These are phyloP conservation scores for Microchirus variegatus DNA, from an alignment of 2,797 vertebrate genomes.

Conservation along the genomic window DNA sequence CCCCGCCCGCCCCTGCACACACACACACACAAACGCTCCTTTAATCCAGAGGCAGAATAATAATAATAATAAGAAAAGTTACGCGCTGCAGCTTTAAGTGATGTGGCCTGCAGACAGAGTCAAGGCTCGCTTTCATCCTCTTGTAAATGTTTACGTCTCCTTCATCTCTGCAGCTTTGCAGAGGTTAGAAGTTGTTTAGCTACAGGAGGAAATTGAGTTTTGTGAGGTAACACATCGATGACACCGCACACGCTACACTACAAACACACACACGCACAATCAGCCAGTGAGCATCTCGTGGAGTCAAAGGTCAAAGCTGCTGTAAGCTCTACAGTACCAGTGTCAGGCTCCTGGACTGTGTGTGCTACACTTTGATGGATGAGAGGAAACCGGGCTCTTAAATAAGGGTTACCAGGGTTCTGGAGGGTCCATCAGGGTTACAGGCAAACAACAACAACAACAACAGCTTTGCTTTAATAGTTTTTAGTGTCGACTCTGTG, in stretches of 20 bases:
- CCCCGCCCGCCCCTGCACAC: too few relatives aligned
- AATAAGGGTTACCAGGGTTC: slow-evolving; percentile 76
- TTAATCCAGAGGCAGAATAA: background rate
- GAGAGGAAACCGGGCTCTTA: slow-evolving; percentile 68
- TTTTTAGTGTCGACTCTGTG: slow-evolving; percentile 56
- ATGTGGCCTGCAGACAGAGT: slow-evolving; percentile 26
- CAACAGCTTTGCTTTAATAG: slow-evolving; percentile 64
- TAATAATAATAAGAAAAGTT: background rate
- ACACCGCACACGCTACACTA: slow-evolving; percentile 20
- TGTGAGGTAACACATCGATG: slow-evolving; percentile 50
- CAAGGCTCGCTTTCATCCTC: slow-evolving; percentile 32
- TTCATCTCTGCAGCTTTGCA: slow-evolving; percentile 44
- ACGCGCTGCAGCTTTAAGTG: background rate
- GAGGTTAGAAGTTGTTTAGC: slow-evolving; percentile 66
- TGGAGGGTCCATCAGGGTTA: slow-evolving; percentile 48
- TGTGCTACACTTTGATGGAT: slow-evolving; percentile 71
- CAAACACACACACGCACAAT: slow-evolving; percentile 31
- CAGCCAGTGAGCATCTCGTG: slow-evolving; percentile 55
- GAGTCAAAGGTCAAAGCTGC: slow-evolving; percentile 66
- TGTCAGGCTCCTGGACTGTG: slow-evolving; percentile 54
- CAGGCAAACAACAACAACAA: slow-evolving; percentile 68
- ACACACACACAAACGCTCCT: too few relatives aligned
- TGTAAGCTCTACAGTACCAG: slow-evolving; percentile 58
- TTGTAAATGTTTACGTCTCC: slow-evolving; percentile 49
- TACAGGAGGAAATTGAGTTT: slow-evolving; percentile 67